Evolutionary conservation across 2,888 invertebrate genomes (phyloP).

Genomic region (Mythimna albipuncta): DNA sequence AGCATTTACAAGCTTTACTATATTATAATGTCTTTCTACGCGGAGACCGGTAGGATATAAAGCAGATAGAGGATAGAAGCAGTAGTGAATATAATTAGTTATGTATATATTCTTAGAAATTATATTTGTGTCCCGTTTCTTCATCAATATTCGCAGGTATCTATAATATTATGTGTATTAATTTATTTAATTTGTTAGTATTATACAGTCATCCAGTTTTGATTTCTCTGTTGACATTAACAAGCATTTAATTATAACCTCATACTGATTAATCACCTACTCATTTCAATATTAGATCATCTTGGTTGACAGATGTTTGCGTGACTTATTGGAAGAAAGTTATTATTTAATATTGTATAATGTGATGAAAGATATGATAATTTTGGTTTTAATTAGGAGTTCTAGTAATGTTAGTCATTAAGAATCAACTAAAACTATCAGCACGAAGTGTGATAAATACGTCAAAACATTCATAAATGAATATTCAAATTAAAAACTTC

Average conservation of each 20-base stretch:
- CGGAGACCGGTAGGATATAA: not conserved
- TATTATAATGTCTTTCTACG: not conserved
- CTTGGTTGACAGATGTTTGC: conserved; percentile 16
- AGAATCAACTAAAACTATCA: not conserved
- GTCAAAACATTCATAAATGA: not conserved
- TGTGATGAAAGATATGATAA: conserved; percentile 11
- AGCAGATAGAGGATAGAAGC: no score
- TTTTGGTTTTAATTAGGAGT: conserved; percentile 6
- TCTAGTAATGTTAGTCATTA: conserved; percentile 7
- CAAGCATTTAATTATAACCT: conserved; percentile 14
- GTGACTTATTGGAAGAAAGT: conserved; percentile 53
- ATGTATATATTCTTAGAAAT: not conserved
- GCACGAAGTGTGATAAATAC: not conserved
- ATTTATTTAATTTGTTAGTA: conserved; percentile 16
- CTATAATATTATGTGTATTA: not conserved
- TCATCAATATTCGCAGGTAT: conserved; percentile 28
- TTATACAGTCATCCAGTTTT: conserved; percentile 24
- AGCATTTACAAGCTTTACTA: not conserved
- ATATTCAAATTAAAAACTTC: conserved; percentile 1
- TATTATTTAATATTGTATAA: conserved; percentile 22
- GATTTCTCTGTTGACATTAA: conserved; percentile 34
- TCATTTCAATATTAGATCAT: conserved; percentile 32
- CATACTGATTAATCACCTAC: conserved; percentile 25
- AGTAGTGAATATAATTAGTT: not conserved
- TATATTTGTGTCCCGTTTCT: not conserved